Base-by-base conservation (phyloP, 2,113 vertebrate species). In the Rousettus leschenaultii region DNA sequence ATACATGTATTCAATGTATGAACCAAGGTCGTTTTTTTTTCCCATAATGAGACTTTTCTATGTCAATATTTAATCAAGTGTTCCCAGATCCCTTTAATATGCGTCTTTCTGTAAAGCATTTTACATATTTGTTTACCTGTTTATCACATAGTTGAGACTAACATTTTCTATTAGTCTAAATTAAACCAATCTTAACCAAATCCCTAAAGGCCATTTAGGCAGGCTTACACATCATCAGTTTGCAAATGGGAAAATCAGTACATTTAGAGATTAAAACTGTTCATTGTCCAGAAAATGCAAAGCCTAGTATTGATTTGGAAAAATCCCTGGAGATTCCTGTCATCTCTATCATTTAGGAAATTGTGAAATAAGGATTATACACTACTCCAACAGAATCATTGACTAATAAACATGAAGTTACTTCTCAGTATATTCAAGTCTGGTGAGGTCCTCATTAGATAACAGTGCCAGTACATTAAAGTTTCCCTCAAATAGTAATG, bases 201-300 rank as follows among this genome's bases (percentile, higher is more conserved):
- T 92, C 24, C 21, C 30, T n/a, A 8, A 40, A 61, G 43, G 57
- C 66, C 59, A 75, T 51, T 95, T 80, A 80, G 10, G 12, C 53
- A 75, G 43, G 21, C 16, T 88, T 85, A 45, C 1, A n/a, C 43
- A 53, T 33, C n/a, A 79, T 79, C 30, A 33, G 18, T 45, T 84
- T 95, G 33, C 8, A 96, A 89, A 82, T 80, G 43, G 21, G 21
- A 94, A 94, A 86, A 89, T 70, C 71, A 80, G 65, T 75, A 51
- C 15, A 86, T 70, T 19, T 40, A 77, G 53, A 92, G 53, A 24
- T 89, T 55, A 89, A 91, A 86, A 33, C 22, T 35, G 48, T 68
- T 92, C 92, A 43, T 86, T 59, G n/a, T 55, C 48, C 74, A 38
- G 16, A 91, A 90, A 96, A 86, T 77, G 86, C 43, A 90, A 93